Evolutionary conservation across 2,888 invertebrate species (phyloP), one percentile per base, ranked within the genome.

Genomic region (Acrobasis suavella): DNA sequence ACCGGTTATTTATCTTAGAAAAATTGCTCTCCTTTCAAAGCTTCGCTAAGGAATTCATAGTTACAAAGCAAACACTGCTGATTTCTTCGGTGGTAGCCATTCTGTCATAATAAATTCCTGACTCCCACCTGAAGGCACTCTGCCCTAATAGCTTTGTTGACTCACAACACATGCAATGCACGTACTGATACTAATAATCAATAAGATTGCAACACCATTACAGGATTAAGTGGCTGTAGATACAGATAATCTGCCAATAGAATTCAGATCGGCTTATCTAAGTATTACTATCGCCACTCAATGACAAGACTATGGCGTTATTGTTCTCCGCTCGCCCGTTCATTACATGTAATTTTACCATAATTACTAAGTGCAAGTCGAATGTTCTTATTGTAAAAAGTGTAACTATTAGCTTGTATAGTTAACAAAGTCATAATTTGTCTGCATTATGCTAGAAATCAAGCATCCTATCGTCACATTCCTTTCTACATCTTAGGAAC

Each of bases 221-320:
- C 16, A 42, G 56, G 56, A 56, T 56, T 39, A 56, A 56, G 56
- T 56, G 56, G 56, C 56, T 42, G 75, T 76, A 64, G 22, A 42
- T 62, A 68, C 56, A 59, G 64, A 62, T 62, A 70, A 58, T 63
- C 62, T 42, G 62, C 46, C 50, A 50, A 72, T 75, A 73, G 72
- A 75, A 76, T 73, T 75, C 67, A 75, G 75, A 73, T 66, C 67
- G 66, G 67, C 59, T 72, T 79, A 82, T 85, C 80, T 80, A 75
- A 73, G 70, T 81, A 73, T 77, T 74, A 72, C 80, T 72, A 81
- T 81, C 83, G 71, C 71, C 67, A 67, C 10, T 15, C 17, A 42
- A 42, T 69, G 69, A 72, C 68, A 64, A 62, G 73, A 78, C 75
- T 76, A 72, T 73, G 68, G 67, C 70, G 68, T 78, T 75, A 76